Evolutionary conservation across 2,113 vertebrate genomes (phyloP).

Genomic region (Melanerpes aurifrons): DNA sequence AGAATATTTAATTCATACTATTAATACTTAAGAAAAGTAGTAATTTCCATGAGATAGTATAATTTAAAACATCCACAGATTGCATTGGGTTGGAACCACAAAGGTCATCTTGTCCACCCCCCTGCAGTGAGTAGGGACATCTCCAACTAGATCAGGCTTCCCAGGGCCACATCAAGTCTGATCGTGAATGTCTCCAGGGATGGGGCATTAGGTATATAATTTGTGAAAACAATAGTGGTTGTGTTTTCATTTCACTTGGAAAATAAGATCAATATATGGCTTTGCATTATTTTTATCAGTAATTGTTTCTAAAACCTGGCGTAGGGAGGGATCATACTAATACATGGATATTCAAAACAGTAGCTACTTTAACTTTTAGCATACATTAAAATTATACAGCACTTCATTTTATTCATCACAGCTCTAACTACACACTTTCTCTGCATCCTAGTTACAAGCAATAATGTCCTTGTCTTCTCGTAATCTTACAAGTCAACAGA

Average conservation of each 20-base stretch:
- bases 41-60: background rate
- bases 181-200: too few species aligned
- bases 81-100: too few species aligned
- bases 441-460: background rate
- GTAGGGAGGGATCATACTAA: background rate
- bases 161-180: too few species aligned
- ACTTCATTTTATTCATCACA: background rate
- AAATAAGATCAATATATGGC: background rate
- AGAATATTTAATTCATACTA: too few species aligned
- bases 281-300: background rate
- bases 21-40: too few species aligned
- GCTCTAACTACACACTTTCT: background rate
- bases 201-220: background rate
- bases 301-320: background rate
- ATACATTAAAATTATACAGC: background rate
- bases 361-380: background rate
- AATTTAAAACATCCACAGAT: too few species aligned
- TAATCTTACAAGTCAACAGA: background rate
- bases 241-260: background rate
- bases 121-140: too few species aligned
- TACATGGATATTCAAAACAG: background rate
- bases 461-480: background rate
- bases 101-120: too few species aligned
- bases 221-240: background rate
- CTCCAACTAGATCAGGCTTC: too few species aligned